Percentiles rank a stretch among this genome's conserved stretches.
Evolutionary conservation across 2,113 vertebrate genomes (phyloP).

Genomic region (Acrocephalus kingi): DNA sequence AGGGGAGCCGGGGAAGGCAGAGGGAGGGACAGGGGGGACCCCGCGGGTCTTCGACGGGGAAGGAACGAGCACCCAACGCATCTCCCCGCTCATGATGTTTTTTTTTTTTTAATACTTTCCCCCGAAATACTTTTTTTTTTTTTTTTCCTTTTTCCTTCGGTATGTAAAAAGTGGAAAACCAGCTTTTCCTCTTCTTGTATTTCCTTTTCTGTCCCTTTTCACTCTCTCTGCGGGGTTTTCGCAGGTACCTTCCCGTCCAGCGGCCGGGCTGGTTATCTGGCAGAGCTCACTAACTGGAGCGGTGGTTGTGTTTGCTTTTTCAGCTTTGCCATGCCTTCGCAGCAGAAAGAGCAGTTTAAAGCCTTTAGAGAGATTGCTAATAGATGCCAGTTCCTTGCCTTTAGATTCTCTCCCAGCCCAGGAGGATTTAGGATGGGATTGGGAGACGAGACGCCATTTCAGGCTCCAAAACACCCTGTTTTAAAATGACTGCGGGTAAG

Average conservation of each 20-base stretch:
- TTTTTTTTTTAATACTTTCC: background rate
- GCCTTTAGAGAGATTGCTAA: constrained; percentile 80
- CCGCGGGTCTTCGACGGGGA: background rate
- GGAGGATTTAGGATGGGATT: constrained; percentile 86
- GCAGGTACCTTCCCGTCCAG: constrained; percentile 22
- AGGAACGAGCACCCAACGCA: too few species aligned
- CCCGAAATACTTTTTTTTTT: background rate
- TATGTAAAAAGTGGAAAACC: background rate
- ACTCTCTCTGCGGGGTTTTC: background rate
- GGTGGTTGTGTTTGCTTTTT: constrained; percentile 79
- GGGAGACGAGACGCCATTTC: constrained; percentile 91
- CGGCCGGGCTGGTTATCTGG: constrained; percentile 17
- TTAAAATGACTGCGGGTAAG: constrained; percentile 97
- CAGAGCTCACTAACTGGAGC: constrained; percentile 68
- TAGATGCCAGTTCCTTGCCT: constrained; percentile 81
- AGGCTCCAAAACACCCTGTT: constrained; percentile 89
- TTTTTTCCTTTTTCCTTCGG: fast-evolving
- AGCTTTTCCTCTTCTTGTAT: background rate
- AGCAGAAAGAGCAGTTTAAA: constrained; percentile 77
- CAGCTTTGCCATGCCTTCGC: constrained; percentile 79
- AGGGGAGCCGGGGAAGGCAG: background rate
- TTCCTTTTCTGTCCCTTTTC: background rate
- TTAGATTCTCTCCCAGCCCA: constrained; percentile 84
- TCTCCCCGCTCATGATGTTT: background rate
- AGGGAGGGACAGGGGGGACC: background rate